Conservation (phyloP, 2,888 invertebrate genomes). For the Drosophila pseudotakahashii region DNA sequence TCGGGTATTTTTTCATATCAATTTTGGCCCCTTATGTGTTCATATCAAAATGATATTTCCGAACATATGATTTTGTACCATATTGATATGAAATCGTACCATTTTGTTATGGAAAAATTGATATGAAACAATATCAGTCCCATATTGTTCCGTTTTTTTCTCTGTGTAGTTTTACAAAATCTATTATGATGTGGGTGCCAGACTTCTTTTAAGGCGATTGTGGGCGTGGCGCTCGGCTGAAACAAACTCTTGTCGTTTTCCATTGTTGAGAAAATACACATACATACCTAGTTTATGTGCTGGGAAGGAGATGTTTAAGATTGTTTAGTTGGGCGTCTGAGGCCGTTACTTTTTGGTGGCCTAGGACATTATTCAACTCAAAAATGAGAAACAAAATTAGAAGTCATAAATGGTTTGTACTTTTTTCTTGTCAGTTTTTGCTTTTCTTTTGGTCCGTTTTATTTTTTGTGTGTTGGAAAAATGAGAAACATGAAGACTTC, state of each 20-base stretch:
- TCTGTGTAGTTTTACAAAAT: too few relatives aligned
- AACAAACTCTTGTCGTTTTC: neutral
- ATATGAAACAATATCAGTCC: too few relatives aligned
- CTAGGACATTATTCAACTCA: conserved; percentile 41
- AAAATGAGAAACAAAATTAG: conserved; percentile 19
- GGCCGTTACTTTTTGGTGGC: neutral
- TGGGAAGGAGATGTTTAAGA: neutral
- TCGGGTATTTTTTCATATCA: too few relatives aligned
- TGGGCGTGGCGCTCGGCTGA: too few relatives aligned
- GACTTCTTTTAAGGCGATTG: too few relatives aligned
- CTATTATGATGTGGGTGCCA: too few relatives aligned
- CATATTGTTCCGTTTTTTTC: too few relatives aligned
- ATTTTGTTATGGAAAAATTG: too few relatives aligned
- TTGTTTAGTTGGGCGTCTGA: conserved; percentile 2
- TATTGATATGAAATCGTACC: too few relatives aligned
- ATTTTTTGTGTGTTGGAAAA: neutral
- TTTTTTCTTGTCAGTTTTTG: neutral
- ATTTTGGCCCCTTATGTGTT: too few relatives aligned
- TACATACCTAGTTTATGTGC: neutral
- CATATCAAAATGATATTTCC: too few relatives aligned
- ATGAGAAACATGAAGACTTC: neutral
- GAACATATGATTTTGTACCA: too few relatives aligned
- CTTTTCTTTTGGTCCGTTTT: neutral
- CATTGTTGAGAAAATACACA: conserved; percentile 24
- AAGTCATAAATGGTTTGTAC: conserved; percentile 10